Conservation (phyloP, 2,888 invertebrate species). For the Endotricha flammealis region DNA sequence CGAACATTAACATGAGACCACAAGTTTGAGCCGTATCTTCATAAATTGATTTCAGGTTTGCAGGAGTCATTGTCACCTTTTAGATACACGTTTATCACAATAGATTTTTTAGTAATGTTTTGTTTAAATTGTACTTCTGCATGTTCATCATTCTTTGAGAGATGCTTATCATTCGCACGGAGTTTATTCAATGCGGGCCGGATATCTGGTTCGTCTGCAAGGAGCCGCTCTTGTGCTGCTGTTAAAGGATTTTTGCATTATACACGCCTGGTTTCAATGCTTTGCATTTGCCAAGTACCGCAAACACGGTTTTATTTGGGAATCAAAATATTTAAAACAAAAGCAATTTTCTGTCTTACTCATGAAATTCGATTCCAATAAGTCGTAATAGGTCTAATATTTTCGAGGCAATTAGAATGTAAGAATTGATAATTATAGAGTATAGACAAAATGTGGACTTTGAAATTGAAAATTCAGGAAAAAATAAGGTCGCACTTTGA, state of each 20-base stretch:
- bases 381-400: too few relatives aligned
- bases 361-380: too few relatives aligned
- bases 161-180: conserved; percentile 50
- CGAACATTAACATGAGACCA: conserved; percentile 75
- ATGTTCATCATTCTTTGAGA: conserved; percentile 24
- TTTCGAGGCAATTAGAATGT: too few relatives aligned
- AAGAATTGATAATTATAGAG: too few relatives aligned
- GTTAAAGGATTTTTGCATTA: conserved; percentile 37
- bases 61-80: conserved; percentile 51
- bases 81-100: conserved; percentile 4
- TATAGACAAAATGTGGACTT: too few relatives aligned
- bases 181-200: conserved; percentile 43
- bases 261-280: conserved; percentile 74
- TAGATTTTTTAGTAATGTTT: conserved; percentile 1
- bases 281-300: conserved; percentile 68
- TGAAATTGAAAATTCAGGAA: too few relatives aligned
- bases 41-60: conserved; percentile 63
- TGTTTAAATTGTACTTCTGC: conserved; percentile 4
- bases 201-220: conserved; percentile 40
- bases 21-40: conserved; percentile 64
- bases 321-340: conserved; percentile 24
- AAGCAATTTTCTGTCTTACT: too few relatives aligned
- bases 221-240: conserved; percentile 34
- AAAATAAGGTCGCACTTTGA: too few relatives aligned
- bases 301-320: conserved; percentile 38